Base-by-base conservation (phyloP, 2,113 vertebrate genomes). In the Pelusios castaneus region DNA sequence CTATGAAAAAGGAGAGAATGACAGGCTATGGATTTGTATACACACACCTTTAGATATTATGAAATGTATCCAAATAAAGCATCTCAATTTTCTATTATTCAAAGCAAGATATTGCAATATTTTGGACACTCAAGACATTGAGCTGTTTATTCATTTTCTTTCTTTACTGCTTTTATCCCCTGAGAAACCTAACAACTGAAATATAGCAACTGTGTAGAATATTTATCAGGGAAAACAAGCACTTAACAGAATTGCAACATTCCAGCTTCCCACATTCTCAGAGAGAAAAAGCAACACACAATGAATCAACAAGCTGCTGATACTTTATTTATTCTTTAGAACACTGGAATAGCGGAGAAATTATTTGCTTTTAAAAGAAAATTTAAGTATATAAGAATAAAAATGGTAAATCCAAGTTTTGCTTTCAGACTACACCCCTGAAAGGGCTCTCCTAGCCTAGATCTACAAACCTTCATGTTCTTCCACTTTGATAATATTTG, bases 61-160 rank as follows among this genome's bases (percentile, higher is more conserved):
- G 90, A 94, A 95, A 95, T 94, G 90, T 96, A 95, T 80, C 87
- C 91, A 96, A 96, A 97, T 97, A 97, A 93, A 96, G 77, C 58
- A 82, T 91, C 45, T 41, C 95, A 95, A 89, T 96, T 96, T 87
- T 93, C 1, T 88, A 95, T 96, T 95, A 97, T 96, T 96, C 88
- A 94, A 85, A 94, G 90, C 77, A 97, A 97, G 94, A 96, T 89
- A 87, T 80, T 70, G 92, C 90, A 97, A 96, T 93, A 94, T 92
- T 96, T 95, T 95, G 93, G 87, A 93, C 92, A 94, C 58, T 95
- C 82, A 91, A 97, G 93, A 90, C 92, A 94, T 92, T 92, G 94
- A 95, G 77, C 86, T 95, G 95, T 96, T 98, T 97, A 97, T 97
- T 97, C 89, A 94, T 96, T 96, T 97, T 95, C 89, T 95, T 96